These are phyloP conservation scores for Pollenia griseotomentosa DNA, from an alignment of 2,888 invertebrate species.

Conservation along the genomic window DNA sequence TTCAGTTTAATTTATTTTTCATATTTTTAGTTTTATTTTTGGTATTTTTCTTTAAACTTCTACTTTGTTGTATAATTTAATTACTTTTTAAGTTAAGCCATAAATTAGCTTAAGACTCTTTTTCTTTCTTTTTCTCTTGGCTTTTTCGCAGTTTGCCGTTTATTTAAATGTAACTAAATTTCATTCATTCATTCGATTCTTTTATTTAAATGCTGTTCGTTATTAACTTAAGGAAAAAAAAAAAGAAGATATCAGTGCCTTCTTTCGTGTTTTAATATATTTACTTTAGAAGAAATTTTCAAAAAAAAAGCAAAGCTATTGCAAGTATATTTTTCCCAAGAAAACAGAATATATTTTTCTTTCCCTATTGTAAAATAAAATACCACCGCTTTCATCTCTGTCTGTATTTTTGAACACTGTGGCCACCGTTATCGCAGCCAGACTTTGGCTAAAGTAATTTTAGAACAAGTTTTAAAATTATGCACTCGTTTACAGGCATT, in stretches of 20 bases:
- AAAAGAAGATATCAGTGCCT: constrained; percentile 53
- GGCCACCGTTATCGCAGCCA: constrained; percentile 23
- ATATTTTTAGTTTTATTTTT: constrained; percentile 2
- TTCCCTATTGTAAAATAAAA: background rate
- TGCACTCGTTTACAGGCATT: constrained; percentile 67
- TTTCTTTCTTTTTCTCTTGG: background rate
- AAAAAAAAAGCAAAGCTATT: background rate
- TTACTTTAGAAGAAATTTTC: constrained; percentile 1
- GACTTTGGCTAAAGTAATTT: constrained; percentile 35
- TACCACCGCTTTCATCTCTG: background rate
- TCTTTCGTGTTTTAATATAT: constrained; percentile 17
- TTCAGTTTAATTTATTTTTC: constrained; percentile 9
- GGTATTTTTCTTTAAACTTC: background rate
- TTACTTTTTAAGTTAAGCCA: constrained; percentile 74
- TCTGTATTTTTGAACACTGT: background rate
- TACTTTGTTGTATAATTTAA: constrained; percentile 69
- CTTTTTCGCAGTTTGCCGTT: background rate
- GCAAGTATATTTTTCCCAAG: constrained; percentile 15
- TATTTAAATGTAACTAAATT: constrained; percentile 65
- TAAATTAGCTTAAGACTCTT: constrained; percentile 62
- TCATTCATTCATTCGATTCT: constrained; percentile 38
- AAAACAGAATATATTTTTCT: constrained; percentile 1
- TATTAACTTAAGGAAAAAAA: constrained; percentile 47
- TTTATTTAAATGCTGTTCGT: constrained; percentile 57
- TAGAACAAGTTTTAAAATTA: constrained; percentile 59